Percentiles rank a stretch among this genome's conserved stretches.
phyloP scores from a whole-genome alignment of 2,888 invertebrate species.

The Ophion ventricosus region DNA sequence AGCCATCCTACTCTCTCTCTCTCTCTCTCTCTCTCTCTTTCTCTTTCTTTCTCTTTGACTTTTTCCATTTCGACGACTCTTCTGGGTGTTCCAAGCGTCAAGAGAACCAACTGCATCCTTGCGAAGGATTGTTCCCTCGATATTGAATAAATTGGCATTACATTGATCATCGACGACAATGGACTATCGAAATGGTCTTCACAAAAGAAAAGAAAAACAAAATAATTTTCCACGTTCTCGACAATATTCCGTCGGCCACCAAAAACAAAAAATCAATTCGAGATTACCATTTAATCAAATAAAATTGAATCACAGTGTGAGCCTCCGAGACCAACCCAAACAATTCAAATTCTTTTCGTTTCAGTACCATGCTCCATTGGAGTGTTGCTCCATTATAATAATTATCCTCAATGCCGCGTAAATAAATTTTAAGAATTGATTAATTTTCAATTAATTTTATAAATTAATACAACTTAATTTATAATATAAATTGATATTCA shows the following conservation, averaged over 20 bases:
- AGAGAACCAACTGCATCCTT: conserved; percentile 73
- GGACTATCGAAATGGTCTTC: conserved; percentile 16
- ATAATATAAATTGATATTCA: no score
- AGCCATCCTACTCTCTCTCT: conserved; percentile 68
- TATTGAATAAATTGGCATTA: conserved; percentile 77
- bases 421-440: no score
- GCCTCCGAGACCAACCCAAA: not conserved
- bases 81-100: conserved; percentile 78
- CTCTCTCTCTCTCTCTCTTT: conserved; percentile 56
- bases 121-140: conserved; percentile 72
- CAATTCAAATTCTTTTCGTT: not conserved
- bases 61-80: conserved; percentile 57
- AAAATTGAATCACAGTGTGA: not conserved
- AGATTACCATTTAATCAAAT: not conserved
- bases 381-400: no score
- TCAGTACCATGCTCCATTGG: no score
- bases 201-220: not conserved
- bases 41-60: conserved; percentile 28
- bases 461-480: no score
- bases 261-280: not conserved
- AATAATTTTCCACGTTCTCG: conserved; percentile 6
- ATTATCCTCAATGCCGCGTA: no score
- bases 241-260: not conserved
- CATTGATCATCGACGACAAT: conserved; percentile 62
- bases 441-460: no score